phyloP scores from a whole-genome alignment of 1,140 invertebrate genomes.

The Temnothorax nylanderi region DNA sequence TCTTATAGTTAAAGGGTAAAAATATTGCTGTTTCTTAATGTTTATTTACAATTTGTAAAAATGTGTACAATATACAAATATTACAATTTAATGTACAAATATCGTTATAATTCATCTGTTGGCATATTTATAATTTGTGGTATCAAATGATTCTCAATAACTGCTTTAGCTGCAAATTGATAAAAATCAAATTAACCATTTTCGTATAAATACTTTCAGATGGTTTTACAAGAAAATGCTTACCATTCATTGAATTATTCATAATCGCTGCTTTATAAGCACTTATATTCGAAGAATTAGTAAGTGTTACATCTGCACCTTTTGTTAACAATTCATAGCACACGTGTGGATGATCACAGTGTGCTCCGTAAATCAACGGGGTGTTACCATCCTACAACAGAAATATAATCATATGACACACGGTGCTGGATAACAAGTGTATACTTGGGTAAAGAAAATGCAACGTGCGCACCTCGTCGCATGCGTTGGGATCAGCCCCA shows the following conservation, averaged over 20 bases:
- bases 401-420: slow-evolving; percentile 34
- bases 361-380: slow-evolving; percentile 95
- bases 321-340: slow-evolving; percentile 92
- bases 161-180: slow-evolving; percentile 83
- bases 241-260: slow-evolving; percentile 87
- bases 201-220: background rate
- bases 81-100: slow-evolving; percentile 6
- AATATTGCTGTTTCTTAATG: slow-evolving; percentile 71
- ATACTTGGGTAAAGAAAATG: background rate
- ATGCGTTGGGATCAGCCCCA: slow-evolving; percentile 91
- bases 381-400: slow-evolving; percentile 92
- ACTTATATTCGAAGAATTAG: slow-evolving; percentile 92
- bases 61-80: slow-evolving; percentile 5
- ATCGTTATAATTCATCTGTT: slow-evolving; percentile 64
- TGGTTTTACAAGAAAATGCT: slow-evolving; percentile 27
- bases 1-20: slow-evolving; percentile 55
- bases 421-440: background rate
- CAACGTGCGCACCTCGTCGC: slow-evolving; percentile 90
- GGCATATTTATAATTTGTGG: slow-evolving; percentile 78
- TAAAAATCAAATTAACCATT: slow-evolving; percentile 1
- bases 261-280: slow-evolving; percentile 92
- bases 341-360: slow-evolving; percentile 94
- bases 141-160: slow-evolving; percentile 84
- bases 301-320: slow-evolving; percentile 92
- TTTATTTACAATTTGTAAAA: slow-evolving; percentile 80